Percentiles rank a stretch among this genome's conserved stretches.
phyloP scores from a whole-genome alignment of 2,797 vertebrate species.

The Diglossa cyanea region DNA sequence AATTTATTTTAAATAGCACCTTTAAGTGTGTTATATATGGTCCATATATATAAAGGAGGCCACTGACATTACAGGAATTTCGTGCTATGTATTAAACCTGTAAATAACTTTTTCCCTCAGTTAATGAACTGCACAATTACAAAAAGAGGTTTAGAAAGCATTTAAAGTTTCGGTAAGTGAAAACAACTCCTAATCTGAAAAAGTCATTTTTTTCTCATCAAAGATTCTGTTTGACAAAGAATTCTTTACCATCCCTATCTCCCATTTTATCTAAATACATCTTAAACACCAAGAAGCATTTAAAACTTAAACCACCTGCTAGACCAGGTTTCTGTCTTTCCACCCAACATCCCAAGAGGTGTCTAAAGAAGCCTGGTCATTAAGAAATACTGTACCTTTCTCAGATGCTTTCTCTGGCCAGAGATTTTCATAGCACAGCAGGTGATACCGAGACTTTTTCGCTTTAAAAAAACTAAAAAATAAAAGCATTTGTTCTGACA shows the following conservation, averaged over 20 bases:
- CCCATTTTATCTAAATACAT: background rate
- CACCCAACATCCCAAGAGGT: background rate
- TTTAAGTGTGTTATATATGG: background rate
- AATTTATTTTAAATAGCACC: background rate
- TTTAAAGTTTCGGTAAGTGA: background rate
- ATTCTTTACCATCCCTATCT: background rate
- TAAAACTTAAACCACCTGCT: background rate
- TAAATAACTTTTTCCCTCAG: background rate
- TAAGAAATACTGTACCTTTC: background rate
- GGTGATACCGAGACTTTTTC: background rate
- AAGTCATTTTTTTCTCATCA: background rate
- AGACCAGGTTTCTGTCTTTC: background rate
- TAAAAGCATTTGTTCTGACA: background rate
- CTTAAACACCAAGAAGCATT: background rate
- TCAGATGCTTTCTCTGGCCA: background rate
- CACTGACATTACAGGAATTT: background rate
- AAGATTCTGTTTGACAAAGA: background rate
- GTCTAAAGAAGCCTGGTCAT: background rate
- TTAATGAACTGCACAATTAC: background rate
- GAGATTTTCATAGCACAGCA: background rate
- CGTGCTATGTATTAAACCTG: background rate
- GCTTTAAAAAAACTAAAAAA: too few relatives aligned
- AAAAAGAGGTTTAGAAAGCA: background rate
- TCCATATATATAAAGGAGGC: background rate
- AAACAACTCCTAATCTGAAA: background rate